Base-by-base conservation (phyloP, 2,888 invertebrate species). In the Venusia cambrica region DNA sequence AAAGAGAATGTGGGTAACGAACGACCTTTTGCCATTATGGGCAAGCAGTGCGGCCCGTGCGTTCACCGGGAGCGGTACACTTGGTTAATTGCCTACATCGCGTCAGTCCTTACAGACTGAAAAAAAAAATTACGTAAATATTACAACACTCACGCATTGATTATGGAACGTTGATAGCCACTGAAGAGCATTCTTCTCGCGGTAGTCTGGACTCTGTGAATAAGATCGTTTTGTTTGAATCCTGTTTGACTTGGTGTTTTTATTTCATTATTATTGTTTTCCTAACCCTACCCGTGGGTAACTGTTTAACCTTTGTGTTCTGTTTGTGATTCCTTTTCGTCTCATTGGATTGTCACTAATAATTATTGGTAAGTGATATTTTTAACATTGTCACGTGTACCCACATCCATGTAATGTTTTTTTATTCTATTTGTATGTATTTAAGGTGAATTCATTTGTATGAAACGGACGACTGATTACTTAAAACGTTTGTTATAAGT, bases 1-100 rank as follows among this genome's bases (percentile, higher is more conserved):
- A 84, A 84, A 85, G 87, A 87, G 87, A 87, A 84, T 84, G 87
- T 85, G 83, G 77, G 75, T 84, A 83, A 83, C 79, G 83, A 80
- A 85, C 85, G 87, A 84, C 87, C 87, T 84, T 85, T 87, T 76
- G 84, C 72, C 73, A 77, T 79, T 84, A 78, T 70, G 76, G 73
- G 73, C 79, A 72, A 71, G 78, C 87, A 87, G 87, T 87, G 84
- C 87, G 85, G 83, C 73, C 81, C 77, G 84, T 69, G 72, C 85
- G 70, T 77, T 77, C 75, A 69, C 69, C 65, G 76, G 70, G 78
- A 74, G 65, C 53, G 68, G 83, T 79, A 63, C 70, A 54, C 57
- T 71, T 43, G 54, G 38, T 37, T 41, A 45, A 31, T 42, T 40
- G 19, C 39, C 18, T 47, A 67, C 49, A 62, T 72, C 78, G 74